Percentiles rank a stretch among this genome's conserved stretches.
phyloP scores from a whole-genome alignment of 2,888 invertebrate genomes.

The Brachynemurus nebulosus region DNA sequence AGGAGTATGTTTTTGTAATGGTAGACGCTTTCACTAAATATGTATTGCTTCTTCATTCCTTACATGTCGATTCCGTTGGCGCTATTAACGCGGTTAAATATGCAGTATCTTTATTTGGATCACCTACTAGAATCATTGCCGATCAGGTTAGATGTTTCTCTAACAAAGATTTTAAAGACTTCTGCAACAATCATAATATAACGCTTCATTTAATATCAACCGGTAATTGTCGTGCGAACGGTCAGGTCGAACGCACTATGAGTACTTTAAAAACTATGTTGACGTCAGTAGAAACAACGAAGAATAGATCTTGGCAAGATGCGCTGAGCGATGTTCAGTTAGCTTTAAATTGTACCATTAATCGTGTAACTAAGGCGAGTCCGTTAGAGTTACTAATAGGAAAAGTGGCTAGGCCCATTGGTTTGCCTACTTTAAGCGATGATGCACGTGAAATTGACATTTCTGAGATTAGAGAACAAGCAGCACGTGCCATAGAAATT shows the following conservation, averaged over 20 bases:
- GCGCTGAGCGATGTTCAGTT: conserved; percentile 21
- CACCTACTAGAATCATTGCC: conserved; percentile 11
- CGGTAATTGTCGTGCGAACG: conserved; percentile 21
- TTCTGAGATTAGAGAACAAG: conserved; percentile 9
- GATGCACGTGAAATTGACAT: conserved; percentile 10
- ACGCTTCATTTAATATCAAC: conserved; percentile 21
- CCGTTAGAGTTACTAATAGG: conserved; percentile 22
- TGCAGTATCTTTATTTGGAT: conserved; percentile 13
- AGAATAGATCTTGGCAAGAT: conserved; percentile 21
- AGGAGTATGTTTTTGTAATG: conserved; percentile 21
- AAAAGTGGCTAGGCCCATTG: conserved; percentile 15
- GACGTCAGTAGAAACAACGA: conserved; percentile 18
- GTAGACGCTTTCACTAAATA: conserved; percentile 23
- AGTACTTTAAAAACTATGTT: conserved; percentile 19
- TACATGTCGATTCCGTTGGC: conserved; percentile 21
- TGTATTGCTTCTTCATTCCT: conserved; percentile 18
- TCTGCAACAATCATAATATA: conserved; percentile 13
- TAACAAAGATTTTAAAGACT: conserved; percentile 13
- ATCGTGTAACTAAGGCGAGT: conserved; percentile 19
- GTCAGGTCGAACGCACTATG: conserved; percentile 21
- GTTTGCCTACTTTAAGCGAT: conserved; percentile 6
- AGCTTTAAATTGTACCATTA: conserved; percentile 20
- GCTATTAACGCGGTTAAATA: conserved; percentile 2
- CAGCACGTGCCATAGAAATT: too few species aligned
- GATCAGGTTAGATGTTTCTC: conserved; percentile 17